phyloP scores from a whole-genome alignment of 2,113 vertebrate genomes.

The Centropristis striata region DNA sequence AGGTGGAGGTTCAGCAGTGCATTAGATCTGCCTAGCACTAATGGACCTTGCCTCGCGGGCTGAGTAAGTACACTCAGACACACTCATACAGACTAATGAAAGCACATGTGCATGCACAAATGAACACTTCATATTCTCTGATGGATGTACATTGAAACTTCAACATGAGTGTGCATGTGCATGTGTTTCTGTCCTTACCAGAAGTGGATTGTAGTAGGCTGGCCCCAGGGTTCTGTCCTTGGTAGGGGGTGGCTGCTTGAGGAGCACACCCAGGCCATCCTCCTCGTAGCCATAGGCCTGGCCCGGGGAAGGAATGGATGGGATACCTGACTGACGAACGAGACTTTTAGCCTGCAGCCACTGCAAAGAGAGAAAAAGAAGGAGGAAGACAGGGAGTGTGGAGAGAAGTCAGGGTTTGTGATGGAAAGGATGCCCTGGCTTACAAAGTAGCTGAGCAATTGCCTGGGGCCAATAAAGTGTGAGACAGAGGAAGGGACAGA shows the following conservation, averaged over 20 bases:
- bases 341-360: constrained; percentile 72
- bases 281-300: constrained; percentile 86
- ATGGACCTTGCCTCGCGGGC: constrained; percentile 81
- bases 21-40: constrained; percentile 87
- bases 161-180: constrained; percentile 25
- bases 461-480: constrained; percentile 51
- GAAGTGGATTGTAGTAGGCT: constrained; percentile 81
- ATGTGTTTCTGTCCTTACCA: constrained; percentile 76
- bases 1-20: constrained; percentile 78
- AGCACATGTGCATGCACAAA: constrained; percentile 52
- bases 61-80: constrained; percentile 67
- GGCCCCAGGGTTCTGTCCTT: constrained; percentile 85
- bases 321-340: constrained; percentile 70
- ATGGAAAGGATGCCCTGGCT: constrained; percentile 38
- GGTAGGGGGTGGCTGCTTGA: constrained; percentile 74
- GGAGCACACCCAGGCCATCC: constrained; percentile 75
- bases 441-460: constrained; percentile 51
- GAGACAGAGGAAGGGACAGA: constrained; percentile 30
- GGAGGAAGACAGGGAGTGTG: constrained; percentile 16
- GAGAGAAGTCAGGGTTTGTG: constrained; percentile 37
- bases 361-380: constrained; percentile 7
- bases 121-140: constrained; percentile 51
- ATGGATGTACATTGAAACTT: constrained; percentile 47
- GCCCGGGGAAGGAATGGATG: constrained; percentile 87
- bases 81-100: constrained; percentile 60